Conservation (phyloP, 2,888 invertebrate genomes). For the Axea sp. region DNA sequence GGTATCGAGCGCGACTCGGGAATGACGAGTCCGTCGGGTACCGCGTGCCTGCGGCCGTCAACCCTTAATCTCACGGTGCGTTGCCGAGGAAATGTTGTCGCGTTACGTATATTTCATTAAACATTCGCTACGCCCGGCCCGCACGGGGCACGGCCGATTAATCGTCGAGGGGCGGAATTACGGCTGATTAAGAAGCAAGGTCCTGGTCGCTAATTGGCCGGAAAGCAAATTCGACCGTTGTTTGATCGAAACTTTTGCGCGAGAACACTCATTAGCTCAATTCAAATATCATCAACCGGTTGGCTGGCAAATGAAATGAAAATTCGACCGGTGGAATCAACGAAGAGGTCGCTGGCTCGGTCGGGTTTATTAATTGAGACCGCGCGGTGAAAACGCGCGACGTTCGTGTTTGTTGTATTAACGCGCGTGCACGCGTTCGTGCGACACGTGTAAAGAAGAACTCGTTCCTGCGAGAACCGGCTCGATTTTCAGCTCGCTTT, state of each 20-base stretch:
- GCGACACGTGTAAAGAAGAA: no score
- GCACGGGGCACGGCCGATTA: neutral
- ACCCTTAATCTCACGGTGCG: conserved; percentile 6
- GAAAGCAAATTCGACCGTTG: conserved; percentile 15
- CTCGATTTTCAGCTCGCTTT: no score
- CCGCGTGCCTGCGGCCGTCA: neutral
- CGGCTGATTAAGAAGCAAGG: conserved; percentile 8
- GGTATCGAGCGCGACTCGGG: conserved; percentile 29
- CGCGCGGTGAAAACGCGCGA: no score
- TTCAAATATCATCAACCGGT: conserved; percentile 29
- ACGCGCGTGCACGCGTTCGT: no score
- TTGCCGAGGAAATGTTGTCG: conserved; percentile 33
- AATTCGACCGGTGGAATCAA: no score
- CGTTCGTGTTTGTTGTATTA: no score
- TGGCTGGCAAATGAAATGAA: neutral
- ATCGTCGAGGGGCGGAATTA: conserved; percentile 3
- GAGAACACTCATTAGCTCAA: conserved; percentile 6
- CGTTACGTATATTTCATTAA: conserved; percentile 6
- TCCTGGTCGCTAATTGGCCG: conserved; percentile 15
- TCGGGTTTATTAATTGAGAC: no score
- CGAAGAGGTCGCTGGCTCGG: no score
- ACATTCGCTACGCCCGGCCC: no score
- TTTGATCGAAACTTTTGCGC: conserved; percentile 1
- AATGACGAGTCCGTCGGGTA: conserved; percentile 16
- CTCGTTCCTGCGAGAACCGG: no score